Evolutionary conservation across 2,888 invertebrate species (phyloP).

Genomic region (Crematogaster levior): DNA sequence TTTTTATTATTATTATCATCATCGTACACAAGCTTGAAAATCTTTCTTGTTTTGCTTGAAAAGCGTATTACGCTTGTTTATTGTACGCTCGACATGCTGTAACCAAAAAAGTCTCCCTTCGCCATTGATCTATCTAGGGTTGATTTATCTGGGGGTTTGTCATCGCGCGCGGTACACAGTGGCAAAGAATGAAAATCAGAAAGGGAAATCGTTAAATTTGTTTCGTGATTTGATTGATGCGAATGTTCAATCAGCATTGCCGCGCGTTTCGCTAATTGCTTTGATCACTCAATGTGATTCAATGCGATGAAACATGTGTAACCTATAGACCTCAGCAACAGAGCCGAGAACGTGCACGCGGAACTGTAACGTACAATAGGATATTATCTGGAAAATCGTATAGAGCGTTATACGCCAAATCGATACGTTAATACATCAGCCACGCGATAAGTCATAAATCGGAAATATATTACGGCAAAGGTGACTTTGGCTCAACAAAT

Average conservation of each 20-base stretch:
- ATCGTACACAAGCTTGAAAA: neutral
- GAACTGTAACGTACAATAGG: conserved; percentile 33
- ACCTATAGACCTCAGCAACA: conserved; percentile 24
- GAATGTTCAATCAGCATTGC: conserved; percentile 53
- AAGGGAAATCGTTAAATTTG: conserved; percentile 47
- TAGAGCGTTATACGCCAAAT: conserved; percentile 15
- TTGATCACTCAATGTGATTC: conserved; percentile 54
- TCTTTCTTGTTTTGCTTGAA: too few species aligned
- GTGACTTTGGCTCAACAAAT: neutral
- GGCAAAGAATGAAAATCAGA: conserved; percentile 50
- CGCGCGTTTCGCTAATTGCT: conserved; percentile 55
- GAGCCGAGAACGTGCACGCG: conserved; percentile 31
- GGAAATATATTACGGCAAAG: neutral
- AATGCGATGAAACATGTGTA: conserved; percentile 46
- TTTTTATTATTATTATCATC: neutral
- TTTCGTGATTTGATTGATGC: conserved; percentile 51
- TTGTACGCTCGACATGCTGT: conserved; percentile 3
- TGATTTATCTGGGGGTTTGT: conserved; percentile 43
- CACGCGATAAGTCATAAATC: conserved; percentile 1
- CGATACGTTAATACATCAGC: conserved; percentile 5
- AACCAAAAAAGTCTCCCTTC: conserved; percentile 35
- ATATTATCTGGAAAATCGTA: conserved; percentile 40
- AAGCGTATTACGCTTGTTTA: conserved; percentile 11
- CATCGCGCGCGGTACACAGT: neutral
- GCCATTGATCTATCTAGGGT: conserved; percentile 37